phyloP scores from a whole-genome alignment of 92 coral and sea anemone genomes.

The Diadumene lineata region DNA sequence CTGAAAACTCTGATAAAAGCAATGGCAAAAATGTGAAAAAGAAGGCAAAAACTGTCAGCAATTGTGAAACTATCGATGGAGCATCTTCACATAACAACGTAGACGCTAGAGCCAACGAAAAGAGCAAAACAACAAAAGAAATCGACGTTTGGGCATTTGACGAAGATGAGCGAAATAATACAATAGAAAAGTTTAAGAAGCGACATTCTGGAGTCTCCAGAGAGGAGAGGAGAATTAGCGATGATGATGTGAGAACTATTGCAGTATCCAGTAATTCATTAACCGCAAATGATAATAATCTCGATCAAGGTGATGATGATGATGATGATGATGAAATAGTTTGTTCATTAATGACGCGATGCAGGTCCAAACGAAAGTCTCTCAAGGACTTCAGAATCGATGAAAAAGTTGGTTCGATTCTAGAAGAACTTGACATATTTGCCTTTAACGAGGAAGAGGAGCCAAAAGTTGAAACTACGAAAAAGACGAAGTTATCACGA shows the following conservation, averaged over 20 bases:
- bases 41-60: slow-evolving; percentile 13
- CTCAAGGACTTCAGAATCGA: not conserved
- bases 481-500: slow-evolving; percentile 7
- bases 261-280: too few relatives aligned
- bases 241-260: too few relatives aligned
- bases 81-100: not conserved
- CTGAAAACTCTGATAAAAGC: slow-evolving; percentile 3
- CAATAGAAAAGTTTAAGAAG: not conserved
- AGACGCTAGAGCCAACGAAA: not conserved
- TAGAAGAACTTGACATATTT: not conserved
- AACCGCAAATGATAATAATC: not conserved
- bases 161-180: not conserved
- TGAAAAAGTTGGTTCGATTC: not conserved
- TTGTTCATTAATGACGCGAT: not conserved
- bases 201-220: not conserved
- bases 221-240: not conserved
- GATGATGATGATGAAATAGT: not conserved
- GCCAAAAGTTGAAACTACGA: slow-evolving; percentile 3
- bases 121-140: not conserved
- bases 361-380: not conserved
- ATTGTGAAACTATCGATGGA: not conserved
- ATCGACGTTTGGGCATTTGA: not conserved
- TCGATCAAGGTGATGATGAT: not conserved
- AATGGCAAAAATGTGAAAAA: not conserved
- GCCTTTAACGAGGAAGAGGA: slow-evolving; percentile 13